phyloP scores from a whole-genome alignment of 1,140 invertebrate species.

The Frieseomelitta varia region DNA sequence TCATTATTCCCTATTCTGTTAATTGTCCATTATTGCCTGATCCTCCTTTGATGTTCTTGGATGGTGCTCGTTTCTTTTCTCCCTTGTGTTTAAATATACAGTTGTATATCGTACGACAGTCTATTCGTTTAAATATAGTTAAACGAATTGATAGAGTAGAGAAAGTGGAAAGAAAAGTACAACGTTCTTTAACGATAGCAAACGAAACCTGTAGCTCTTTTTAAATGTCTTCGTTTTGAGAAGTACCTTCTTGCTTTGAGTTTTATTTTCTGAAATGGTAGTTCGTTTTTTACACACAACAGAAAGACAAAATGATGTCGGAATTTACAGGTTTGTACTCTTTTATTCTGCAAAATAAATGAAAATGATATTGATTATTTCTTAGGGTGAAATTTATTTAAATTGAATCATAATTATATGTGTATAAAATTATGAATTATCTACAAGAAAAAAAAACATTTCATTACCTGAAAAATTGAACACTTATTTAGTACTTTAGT shows the following conservation, averaged over 20 bases:
- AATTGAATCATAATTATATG: too few relatives aligned
- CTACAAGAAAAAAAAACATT: too few relatives aligned
- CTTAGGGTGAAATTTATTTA: too few relatives aligned
- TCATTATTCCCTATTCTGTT: conserved; percentile 75
- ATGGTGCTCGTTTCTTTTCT: conserved; percentile 28
- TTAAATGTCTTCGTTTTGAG: neutral
- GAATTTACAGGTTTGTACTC: neutral
- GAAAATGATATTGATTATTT: neutral
- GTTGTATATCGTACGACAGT: neutral
- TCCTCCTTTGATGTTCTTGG: conserved; percentile 50
- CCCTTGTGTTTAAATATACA: conserved; percentile 10
- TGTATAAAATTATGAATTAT: too few relatives aligned
- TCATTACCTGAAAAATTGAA: too few relatives aligned
- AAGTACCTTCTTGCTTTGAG: neutral
- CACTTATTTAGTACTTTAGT: too few relatives aligned
- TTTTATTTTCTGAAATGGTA: neutral
- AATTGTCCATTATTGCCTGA: conserved; percentile 69
- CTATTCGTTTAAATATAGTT: conserved; percentile 14
- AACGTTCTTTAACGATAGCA: neutral
- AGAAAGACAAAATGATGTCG: too few relatives aligned
- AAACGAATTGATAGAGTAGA: conserved; percentile 1
- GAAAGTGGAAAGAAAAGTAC: neutral
- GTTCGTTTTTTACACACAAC: neutral
- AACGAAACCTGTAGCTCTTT: conserved; percentile 22
- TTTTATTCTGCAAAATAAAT: neutral